phyloP scores from a whole-genome alignment of 2,888 invertebrate genomes.

The Anticlea derivata region DNA sequence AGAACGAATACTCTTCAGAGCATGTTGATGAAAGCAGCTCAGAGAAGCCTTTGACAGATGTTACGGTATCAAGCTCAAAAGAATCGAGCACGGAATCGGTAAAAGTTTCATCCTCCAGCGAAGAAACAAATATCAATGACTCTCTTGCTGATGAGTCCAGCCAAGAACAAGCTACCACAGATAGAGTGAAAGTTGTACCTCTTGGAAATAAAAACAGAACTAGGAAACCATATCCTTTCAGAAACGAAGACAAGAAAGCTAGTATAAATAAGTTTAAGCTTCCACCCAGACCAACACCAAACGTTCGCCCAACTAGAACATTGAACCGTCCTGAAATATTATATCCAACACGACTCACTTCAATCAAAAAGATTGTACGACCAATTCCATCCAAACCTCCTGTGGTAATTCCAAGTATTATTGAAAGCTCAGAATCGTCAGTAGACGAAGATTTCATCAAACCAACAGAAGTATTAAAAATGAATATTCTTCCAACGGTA shows the following conservation, averaged over 20 bases:
- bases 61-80: conserved; percentile 43
- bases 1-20: conserved; percentile 61
- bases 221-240: conserved; percentile 69
- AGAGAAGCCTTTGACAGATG: conserved; percentile 48
- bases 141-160: conserved; percentile 51
- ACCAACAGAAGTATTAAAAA: conserved; percentile 67
- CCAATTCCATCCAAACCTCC: conserved; percentile 56
- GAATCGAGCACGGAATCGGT: conserved; percentile 47
- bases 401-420: conserved; percentile 50
- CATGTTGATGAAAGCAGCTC: conserved; percentile 44
- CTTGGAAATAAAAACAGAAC: conserved; percentile 62
- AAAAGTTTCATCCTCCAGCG: conserved; percentile 38
- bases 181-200: conserved; percentile 60
- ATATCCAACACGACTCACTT: conserved; percentile 61
- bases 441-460: conserved; percentile 66
- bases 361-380: conserved; percentile 60
- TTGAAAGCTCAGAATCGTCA: conserved; percentile 73
- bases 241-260: conserved; percentile 60
- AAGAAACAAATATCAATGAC: conserved; percentile 43
- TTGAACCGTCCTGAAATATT: conserved; percentile 61
- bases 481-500: conserved; percentile 46
- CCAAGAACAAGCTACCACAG: conserved; percentile 56
- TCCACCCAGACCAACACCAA: conserved; percentile 52
- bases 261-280: conserved; percentile 57
- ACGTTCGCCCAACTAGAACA: conserved; percentile 65